Evolutionary conservation across 2,888 invertebrate species (phyloP).

Genomic region (Conus canariensis): DNA sequence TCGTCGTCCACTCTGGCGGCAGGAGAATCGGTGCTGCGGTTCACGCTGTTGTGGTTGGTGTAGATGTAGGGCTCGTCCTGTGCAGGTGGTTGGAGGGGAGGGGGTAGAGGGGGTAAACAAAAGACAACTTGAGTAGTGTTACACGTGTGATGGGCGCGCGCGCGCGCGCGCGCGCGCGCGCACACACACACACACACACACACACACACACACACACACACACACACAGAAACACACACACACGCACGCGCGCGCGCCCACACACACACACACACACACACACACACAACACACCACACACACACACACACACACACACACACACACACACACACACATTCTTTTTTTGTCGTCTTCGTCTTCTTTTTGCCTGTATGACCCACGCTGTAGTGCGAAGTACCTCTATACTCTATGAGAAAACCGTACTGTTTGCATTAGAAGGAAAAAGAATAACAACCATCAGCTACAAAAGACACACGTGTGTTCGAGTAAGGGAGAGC

Average conservation of each 20-base stretch:
- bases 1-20: not conserved
- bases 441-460: too few species aligned
- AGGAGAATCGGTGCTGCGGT: not conserved
- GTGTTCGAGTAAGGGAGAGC: too few species aligned
- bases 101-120: not conserved
- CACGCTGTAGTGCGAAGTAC: too few species aligned
- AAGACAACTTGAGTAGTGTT: not conserved
- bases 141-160: not conserved
- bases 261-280: not conserved
- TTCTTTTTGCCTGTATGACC: too few species aligned
- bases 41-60: conserved; percentile 49
- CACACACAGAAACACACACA: not conserved
- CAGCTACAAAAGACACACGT: too few species aligned
- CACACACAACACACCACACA: too few species aligned
- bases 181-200: conserved; percentile 14
- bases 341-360: too few species aligned
- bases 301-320: not conserved
- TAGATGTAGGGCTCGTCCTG: conserved; percentile 52
- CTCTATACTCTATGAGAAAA: too few species aligned
- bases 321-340: not conserved
- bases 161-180: not conserved
- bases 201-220: not conserved
- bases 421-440: too few species aligned
- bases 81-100: not conserved
- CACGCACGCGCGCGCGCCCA: not conserved